Conservation (phyloP, 2,113 vertebrate genomes). For the Mormyrus iriodes region DNA sequence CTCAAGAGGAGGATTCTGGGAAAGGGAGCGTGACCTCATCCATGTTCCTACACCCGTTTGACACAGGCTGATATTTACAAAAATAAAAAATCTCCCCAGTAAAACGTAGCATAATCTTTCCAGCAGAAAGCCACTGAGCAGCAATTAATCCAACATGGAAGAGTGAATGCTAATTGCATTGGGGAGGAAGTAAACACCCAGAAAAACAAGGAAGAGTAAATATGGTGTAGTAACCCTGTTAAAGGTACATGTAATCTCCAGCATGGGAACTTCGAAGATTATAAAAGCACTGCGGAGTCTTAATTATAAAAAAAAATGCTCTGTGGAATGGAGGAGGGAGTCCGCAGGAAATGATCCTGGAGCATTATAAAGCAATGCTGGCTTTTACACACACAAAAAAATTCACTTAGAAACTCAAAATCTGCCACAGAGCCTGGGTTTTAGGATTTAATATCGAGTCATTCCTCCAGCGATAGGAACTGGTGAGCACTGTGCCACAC, state of each 20-base stretch:
- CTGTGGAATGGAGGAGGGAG: background rate
- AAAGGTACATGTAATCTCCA: background rate
- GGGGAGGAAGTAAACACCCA: background rate
- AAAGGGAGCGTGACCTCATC: slow-evolving; percentile 21
- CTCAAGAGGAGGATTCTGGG: slow-evolving; percentile 13
- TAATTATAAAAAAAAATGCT: background rate
- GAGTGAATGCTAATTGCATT: slow-evolving; percentile 53
- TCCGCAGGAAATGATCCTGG: background rate
- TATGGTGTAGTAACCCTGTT: background rate
- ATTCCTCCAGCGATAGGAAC: background rate
- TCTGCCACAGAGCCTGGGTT: background rate
- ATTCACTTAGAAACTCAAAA: background rate
- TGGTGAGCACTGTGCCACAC: background rate
- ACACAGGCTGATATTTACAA: slow-evolving; percentile 27
- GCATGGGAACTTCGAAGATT: background rate
- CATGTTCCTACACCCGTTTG: slow-evolving; percentile 35
- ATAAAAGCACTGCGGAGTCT: background rate
- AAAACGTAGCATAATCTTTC: slow-evolving; percentile 1
- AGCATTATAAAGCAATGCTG: background rate
- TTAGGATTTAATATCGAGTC: background rate
- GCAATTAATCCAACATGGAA: background rate
- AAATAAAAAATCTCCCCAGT: background rate
- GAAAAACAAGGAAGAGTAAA: background rate
- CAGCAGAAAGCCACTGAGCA: too few species aligned
- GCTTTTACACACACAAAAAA: background rate